Evolutionary conservation across 2,888 invertebrate genomes (phyloP), one percentile per base, ranked within the genome.

Genomic region (Phyllotreta striolata): DNA sequence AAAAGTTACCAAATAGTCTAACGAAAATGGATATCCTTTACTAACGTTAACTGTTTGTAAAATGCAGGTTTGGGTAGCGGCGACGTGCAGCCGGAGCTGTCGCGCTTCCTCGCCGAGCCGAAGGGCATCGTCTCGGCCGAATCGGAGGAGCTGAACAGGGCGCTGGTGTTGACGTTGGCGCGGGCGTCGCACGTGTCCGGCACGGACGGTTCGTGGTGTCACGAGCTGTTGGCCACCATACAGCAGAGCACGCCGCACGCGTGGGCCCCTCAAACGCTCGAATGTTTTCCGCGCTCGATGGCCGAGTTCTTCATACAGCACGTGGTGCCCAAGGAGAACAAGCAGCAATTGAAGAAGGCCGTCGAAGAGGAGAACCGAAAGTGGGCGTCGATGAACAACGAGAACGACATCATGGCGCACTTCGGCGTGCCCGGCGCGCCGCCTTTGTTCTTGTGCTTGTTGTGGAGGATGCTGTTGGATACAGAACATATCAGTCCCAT

Each of bases 351-450:
- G 0, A 96, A 95, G 81, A 94, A 94, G 82, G 92, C 93, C 0
- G 95, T 96, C 0, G 96, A 96, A 75, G 95, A 96, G 76, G 98
- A 98, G 77, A 97, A 96, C 77, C 86, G 96, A 68, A 97, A 96
- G 79, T 97, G 96, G 96, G 92, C 91, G 46, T 93, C 95, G 0
- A 97, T 98, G 96, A 94, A 91, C 46, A 97, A 96, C 80, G 97
- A 98, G 79, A 95, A 95, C 79, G 97, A 97, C 78, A 94, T 96
- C 43, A 94, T 98, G 74, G 91, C 95, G 0, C 97, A 98, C 80
- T 98, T 98, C 79, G 95, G 96, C 0, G 92, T 94, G 12, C 92
- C 93, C n/a, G 93, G 93, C 43, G 94, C 95, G 2, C 95, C 95
- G 39, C 91, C 93, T 0, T 82, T 97, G 13, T 98, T 98, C 79